Evolutionary conservation across 2,113 vertebrate genomes (phyloP).

Genomic region (Mionectes macconnelli): DNA sequence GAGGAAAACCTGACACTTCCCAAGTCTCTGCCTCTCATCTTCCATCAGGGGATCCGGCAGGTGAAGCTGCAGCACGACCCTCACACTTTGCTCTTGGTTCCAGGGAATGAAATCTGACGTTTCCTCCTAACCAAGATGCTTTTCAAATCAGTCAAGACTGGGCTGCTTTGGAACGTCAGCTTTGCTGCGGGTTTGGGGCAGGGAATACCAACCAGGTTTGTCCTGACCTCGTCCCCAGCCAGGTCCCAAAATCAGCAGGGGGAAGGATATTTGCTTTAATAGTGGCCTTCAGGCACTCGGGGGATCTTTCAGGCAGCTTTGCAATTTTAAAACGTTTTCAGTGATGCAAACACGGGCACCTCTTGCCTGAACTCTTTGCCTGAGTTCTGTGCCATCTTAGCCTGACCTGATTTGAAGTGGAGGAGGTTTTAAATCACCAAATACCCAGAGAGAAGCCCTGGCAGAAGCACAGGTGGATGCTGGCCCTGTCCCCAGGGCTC

Average conservation of each 20-base stretch:
- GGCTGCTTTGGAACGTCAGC: neutral
- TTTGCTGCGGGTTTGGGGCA: neutral
- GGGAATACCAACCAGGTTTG: neutral
- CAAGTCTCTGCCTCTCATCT: neutral
- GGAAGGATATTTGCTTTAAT: neutral
- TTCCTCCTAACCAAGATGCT: neutral
- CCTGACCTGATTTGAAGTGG: neutral
- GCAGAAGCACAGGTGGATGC: neutral
- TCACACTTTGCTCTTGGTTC: rapidly evolving
- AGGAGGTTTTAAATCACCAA: neutral
- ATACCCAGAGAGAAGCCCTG: neutral
- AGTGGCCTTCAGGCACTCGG: neutral
- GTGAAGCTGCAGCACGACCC: neutral
- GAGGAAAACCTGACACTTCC: neutral
- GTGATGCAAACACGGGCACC: neutral
- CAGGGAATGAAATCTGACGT: neutral
- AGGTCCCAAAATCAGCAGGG: neutral
- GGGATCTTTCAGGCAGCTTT: neutral
- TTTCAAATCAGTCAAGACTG: neutral
- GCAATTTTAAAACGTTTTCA: neutral
- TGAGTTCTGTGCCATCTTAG: neutral
- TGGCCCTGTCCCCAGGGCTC: neutral
- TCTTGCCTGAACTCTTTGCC: neutral
- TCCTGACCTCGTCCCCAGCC: neutral
- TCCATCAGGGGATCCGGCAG: neutral